Evolutionary conservation across 2,113 vertebrate genomes (phyloP).

Genomic region (Pituophis catenifer): DNA sequence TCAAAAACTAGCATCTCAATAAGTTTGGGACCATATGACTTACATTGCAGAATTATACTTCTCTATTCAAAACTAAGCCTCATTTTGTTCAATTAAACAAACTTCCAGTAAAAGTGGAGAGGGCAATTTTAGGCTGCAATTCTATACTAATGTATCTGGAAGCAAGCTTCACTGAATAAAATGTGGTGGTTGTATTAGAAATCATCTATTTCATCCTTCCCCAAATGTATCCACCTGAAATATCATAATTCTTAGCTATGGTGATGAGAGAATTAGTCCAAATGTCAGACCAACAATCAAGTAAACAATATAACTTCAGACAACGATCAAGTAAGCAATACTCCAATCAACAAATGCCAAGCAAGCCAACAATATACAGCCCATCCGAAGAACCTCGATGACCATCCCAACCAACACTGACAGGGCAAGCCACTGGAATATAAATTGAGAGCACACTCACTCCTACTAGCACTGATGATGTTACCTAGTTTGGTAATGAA

Average conservation of each 20-base stretch:
- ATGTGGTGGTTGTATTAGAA: background rate
- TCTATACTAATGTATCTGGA: background rate
- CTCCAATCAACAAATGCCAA: background rate
- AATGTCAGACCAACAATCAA: background rate
- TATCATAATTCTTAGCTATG: background rate
- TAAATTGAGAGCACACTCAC: too few species aligned
- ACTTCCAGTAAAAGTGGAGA: background rate
- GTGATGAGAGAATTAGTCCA: background rate
- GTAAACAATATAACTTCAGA: background rate
- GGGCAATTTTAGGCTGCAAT: background rate
- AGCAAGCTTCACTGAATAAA: background rate
- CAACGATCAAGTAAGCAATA: background rate
- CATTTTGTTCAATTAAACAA: background rate
- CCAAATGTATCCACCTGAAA: background rate
- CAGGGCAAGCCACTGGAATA: background rate
- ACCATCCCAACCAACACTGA: background rate
- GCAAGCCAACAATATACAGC: background rate
- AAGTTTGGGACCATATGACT: constrained; percentile 59
- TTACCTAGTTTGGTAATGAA: background rate
- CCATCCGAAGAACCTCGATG: background rate
- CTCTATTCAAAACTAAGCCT: background rate
- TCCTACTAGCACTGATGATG: background rate
- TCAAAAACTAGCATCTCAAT: background rate
- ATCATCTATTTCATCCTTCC: background rate
- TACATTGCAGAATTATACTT: constrained; percentile 18